A percentile compares a stretch with the other conserved stretches of the same genome.
Conservation (phyloP, 2,113 vertebrate genomes). For the Sebastes fasciatus region DNA sequence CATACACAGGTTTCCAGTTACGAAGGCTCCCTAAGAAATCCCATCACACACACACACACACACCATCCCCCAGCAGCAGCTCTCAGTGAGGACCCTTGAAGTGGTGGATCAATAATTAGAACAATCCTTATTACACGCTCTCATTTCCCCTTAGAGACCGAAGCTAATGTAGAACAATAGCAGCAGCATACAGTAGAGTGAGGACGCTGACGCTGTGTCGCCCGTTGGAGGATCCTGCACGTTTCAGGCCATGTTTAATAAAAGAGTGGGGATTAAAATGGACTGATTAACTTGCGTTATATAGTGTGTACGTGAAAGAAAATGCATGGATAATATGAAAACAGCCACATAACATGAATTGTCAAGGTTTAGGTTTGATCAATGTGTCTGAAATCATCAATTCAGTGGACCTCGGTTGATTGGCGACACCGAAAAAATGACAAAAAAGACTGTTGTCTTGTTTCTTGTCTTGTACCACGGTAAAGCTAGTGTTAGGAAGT, state of each 20-base stretch:
- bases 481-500: no score
- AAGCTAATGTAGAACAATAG: constrained; percentile 73
- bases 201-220: constrained; percentile 10
- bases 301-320: neutral
- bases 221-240: constrained; percentile 25
- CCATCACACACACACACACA: constrained; percentile 33
- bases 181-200: constrained; percentile 34
- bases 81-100: constrained; percentile 69
- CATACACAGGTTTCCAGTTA: constrained; percentile 59
- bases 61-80: constrained; percentile 27
- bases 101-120: constrained; percentile 80
- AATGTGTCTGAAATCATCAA: neutral
- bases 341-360: neutral
- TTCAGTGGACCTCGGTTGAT: neutral
- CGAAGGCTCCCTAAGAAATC: constrained; percentile 56
- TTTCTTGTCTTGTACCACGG: no score
- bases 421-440: neutral
- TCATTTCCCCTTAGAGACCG: constrained; percentile 71
- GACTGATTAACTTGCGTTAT: neutral
- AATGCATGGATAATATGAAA: neutral
- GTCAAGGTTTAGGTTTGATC: constrained; percentile 3
- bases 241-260: constrained; percentile 30
- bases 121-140: constrained; percentile 78
- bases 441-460: no score
- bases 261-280: constrained; percentile 6